Evolutionary conservation across 92 coral and sea anemone genomes (phyloP).

Genomic region (Epizoanthus scotinus): DNA sequence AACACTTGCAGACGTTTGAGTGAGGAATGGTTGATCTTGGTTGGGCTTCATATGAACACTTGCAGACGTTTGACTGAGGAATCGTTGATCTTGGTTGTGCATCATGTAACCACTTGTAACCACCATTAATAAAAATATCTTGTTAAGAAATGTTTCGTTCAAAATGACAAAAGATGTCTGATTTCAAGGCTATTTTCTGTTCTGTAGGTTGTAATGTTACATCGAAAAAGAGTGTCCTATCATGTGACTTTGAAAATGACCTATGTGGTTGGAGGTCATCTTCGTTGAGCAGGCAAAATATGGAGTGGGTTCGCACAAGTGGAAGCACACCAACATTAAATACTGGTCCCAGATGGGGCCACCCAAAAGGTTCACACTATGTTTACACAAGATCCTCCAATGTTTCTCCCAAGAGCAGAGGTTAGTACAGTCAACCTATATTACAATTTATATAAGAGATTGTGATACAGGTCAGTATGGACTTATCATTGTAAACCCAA

Average conservation of each 20-base stretch:
- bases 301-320: slow-evolving; percentile 73
- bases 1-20: too few species aligned
- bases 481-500: slow-evolving; percentile 15
- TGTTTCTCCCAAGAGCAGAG: slow-evolving; percentile 50
- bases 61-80: too few species aligned
- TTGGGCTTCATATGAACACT: too few species aligned
- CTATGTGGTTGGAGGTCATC: slow-evolving; percentile 75
- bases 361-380: slow-evolving; percentile 76
- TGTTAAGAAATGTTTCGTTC: too few species aligned
- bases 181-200: neutral
- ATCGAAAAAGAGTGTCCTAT: slow-evolving; percentile 49
- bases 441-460: neutral
- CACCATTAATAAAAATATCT: too few species aligned
- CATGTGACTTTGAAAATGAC: slow-evolving; percentile 78
- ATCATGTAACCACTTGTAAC: too few species aligned
- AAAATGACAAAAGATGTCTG: too few species aligned
- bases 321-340: slow-evolving; percentile 46
- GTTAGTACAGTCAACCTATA: slow-evolving; percentile 28
- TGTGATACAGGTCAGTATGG: neutral
- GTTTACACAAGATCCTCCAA: slow-evolving; percentile 61
- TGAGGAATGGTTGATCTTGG: too few species aligned
- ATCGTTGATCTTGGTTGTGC: too few species aligned
- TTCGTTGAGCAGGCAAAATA: neutral
- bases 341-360: slow-evolving; percentile 83
- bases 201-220: slow-evolving; percentile 69